Percentiles rank a stretch among this genome's conserved stretches.
Conservation (phyloP, 35 echinoderm and acorn worm genomes). For the Nesometra sesokonis region DNA sequence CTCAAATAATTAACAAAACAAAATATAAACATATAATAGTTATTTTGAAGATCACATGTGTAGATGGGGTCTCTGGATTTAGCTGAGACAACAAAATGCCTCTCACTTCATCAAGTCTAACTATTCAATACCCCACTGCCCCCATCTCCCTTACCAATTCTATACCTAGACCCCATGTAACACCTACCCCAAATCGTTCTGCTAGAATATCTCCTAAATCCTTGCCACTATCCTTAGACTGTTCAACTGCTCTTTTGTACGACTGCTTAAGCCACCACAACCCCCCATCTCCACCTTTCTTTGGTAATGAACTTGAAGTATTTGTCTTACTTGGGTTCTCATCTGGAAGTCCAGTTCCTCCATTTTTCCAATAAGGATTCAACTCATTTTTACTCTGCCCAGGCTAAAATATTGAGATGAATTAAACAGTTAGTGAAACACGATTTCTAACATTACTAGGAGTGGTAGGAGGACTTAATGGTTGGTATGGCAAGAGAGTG, state of each 20-base stretch:
- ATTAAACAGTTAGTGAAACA: no score
- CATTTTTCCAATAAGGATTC: conserved; percentile 98
- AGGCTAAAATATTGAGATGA: background rate
- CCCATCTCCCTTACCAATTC: background rate
- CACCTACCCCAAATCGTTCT: conserved; percentile 79
- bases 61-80: no score
- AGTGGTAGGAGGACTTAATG: no score
- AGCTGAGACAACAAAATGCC: no score
- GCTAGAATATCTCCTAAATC: conserved; percentile 56
- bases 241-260: conserved; percentile 61
- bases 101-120: no score
- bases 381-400: conserved; percentile 55
- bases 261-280: conserved; percentile 76
- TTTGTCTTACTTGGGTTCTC: conserved; percentile 33
- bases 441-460: no score
- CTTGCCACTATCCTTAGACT: conserved; percentile 45
- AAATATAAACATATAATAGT: no score
- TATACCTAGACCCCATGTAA: no score
- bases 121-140: no score
- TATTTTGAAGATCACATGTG: no score
- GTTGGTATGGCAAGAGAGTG: no score
- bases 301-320: background rate
- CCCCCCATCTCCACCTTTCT: conserved; percentile 47
- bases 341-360: conserved; percentile 73
- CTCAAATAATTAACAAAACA: no score